These are phyloP conservation scores for Marasmarcha lunaedactyla DNA, from an alignment of 2,888 invertebrate genomes.

Conservation along the genomic window DNA sequence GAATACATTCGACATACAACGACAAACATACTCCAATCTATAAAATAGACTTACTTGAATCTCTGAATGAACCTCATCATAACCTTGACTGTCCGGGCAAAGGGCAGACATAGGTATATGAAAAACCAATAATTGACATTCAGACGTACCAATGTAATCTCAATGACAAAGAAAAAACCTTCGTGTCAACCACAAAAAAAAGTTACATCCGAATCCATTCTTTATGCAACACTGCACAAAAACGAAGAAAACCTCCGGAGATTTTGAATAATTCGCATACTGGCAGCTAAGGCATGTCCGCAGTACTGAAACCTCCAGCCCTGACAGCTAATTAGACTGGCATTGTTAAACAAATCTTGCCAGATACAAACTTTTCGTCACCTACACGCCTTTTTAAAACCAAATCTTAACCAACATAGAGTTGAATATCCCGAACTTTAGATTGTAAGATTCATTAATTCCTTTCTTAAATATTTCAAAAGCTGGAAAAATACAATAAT, in stretches of 20 bases:
- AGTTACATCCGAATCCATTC: constrained; percentile 18
- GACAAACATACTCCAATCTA: too few species aligned
- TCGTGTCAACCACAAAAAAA: too few species aligned
- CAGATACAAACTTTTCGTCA: constrained; percentile 23
- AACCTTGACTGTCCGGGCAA: too few species aligned
- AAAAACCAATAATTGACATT: constrained; percentile 6
- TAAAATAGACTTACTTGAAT: too few species aligned
- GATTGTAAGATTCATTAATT: constrained; percentile 46
- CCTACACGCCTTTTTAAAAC: constrained; percentile 23
- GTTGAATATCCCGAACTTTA: constrained; percentile 27
- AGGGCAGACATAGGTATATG: neutral
- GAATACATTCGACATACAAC: too few species aligned
- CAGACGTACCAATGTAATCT: constrained; percentile 1
- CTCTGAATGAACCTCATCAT: too few species aligned
- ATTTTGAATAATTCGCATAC: constrained; percentile 64
- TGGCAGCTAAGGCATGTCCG: constrained; percentile 48
- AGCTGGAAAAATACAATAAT: constrained; percentile 68
- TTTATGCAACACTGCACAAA: constrained; percentile 40
- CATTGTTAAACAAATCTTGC: constrained; percentile 64
- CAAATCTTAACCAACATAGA: constrained; percentile 18
- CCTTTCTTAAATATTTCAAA: constrained; percentile 62
- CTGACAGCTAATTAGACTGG: constrained; percentile 67
- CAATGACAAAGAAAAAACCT: too few species aligned
- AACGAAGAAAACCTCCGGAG: constrained; percentile 58
- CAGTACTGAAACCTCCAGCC: constrained; percentile 44